phyloP scores from a whole-genome alignment of 2,888 invertebrate genomes.

The Maniola hyperantus region DNA sequence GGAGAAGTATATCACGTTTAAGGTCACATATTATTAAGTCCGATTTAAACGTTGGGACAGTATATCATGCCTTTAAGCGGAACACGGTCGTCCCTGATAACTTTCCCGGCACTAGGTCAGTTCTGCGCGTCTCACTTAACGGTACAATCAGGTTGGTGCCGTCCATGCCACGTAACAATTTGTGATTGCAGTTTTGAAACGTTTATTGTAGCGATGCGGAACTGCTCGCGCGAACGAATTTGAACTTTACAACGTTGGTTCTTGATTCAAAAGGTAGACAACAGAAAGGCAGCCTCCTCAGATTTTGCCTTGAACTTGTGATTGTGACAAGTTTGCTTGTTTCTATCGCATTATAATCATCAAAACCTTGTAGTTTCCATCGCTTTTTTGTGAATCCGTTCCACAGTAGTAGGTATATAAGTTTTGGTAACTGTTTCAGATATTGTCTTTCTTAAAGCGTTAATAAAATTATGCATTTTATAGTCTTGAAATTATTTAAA shows the following conservation, averaged over 20 bases:
- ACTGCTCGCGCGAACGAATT: constrained; percentile 46
- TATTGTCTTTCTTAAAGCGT: neutral
- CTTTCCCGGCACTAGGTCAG: constrained; percentile 81
- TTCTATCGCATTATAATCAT: constrained; percentile 34
- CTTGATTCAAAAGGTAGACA: constrained; percentile 30
- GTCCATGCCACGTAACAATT: constrained; percentile 73
- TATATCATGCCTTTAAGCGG: constrained; percentile 61
- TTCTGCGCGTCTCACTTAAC: constrained; percentile 78
- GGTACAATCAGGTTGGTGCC: constrained; percentile 80
- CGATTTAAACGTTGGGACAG: constrained; percentile 41
- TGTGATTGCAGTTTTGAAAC: constrained; percentile 78
- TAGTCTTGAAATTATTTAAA: neutral
- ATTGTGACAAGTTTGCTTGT: constrained; percentile 39
- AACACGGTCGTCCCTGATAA: constrained; percentile 73
- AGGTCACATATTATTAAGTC: constrained; percentile 46
- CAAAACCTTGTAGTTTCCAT: constrained; percentile 34
- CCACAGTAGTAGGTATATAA: constrained; percentile 30
- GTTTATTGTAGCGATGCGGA: constrained; percentile 58
- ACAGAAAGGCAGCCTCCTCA: constrained; percentile 20
- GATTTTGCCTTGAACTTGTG: constrained; percentile 64
- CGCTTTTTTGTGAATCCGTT: constrained; percentile 35
- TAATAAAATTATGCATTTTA: constrained; percentile 3
- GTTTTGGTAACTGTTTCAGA: constrained; percentile 38
- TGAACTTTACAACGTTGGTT: constrained; percentile 50
- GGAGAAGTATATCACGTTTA: constrained; percentile 30